These are phyloP conservation scores for Rattus norvegicus DNA, from an alignment of 2,113 vertebrate genomes.

Conservation along the genomic window GRCr8 NC_086029.1:28692501-28693000, in stretches of 20 bases:
- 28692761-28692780: background rate
- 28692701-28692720: background rate
- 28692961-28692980: constrained; percentile 2
- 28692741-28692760: background rate
- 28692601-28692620: too few relatives aligned
- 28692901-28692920: background rate
- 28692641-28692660: background rate
- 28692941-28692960: background rate
- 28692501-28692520: too few relatives aligned
- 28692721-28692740: background rate
- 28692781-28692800: background rate
- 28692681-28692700: background rate
- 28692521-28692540: too few relatives aligned
- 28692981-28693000: constrained; percentile 10
- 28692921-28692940: background rate
- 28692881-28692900: background rate
- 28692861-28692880: background rate
- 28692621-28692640: background rate
- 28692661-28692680: background rate
- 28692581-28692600: too few relatives aligned
- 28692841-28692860: background rate
- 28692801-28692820: background rate
- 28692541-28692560: too few relatives aligned
- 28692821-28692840: background rate
- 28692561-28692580: too few relatives aligned